Evolutionary conservation across 2,113 vertebrate species (phyloP).

Genomic region (Pseudorectes ferrugineus): DNA sequence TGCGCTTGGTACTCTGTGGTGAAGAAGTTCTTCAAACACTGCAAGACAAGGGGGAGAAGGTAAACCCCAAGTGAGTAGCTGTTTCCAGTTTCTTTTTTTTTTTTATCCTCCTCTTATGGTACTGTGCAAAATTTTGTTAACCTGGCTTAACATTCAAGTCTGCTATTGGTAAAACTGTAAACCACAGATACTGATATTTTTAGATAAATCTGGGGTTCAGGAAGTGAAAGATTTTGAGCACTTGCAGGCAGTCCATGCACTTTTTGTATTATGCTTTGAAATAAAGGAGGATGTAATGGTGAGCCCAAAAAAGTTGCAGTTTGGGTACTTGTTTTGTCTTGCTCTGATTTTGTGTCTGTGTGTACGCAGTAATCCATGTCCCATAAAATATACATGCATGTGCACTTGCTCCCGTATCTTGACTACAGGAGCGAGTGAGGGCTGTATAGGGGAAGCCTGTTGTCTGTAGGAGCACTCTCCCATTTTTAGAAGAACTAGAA

Average conservation of each 20-base stretch:
- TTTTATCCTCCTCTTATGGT: not conserved
- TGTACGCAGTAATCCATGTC: not conserved
- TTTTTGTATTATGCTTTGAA: not conserved
- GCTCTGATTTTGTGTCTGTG: not conserved
- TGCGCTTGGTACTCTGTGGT: conserved; percentile 79
- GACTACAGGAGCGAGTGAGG: not conserved
- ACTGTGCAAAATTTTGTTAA: not conserved
- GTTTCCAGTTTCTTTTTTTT: not conserved
- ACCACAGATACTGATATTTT: not conserved
- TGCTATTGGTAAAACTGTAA: not conserved
- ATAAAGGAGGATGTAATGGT: not conserved
- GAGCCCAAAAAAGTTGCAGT: not conserved
- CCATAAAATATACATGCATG: not conserved
- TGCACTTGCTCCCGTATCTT: not conserved
- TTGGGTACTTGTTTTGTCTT: not conserved
- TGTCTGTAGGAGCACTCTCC: not conserved
- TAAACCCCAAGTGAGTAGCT: conserved; percentile 91
- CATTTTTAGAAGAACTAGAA: not conserved
- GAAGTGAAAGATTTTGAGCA: not conserved
- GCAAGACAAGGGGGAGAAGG: conserved; percentile 90
- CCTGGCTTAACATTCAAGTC: not conserved
- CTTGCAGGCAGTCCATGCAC: not conserved
- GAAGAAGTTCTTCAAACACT: conserved; percentile 86
- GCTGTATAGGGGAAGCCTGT: not conserved
- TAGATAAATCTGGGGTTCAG: not conserved